Evolutionary conservation across 2,888 invertebrate genomes (phyloP).

Genomic region (Hesperia comma): DNA sequence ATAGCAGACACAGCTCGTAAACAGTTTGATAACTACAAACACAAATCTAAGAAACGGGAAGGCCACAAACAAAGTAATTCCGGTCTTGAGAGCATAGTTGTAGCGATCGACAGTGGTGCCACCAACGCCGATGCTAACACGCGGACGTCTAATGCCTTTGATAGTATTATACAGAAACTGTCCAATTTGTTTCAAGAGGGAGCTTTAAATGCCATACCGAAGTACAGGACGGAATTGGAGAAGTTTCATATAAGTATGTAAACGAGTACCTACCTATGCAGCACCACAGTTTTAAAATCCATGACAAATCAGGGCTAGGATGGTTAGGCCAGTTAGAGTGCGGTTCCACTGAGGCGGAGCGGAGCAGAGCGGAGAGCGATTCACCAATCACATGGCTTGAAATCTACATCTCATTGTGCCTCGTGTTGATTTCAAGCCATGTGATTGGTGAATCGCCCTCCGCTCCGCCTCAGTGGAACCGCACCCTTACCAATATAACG

Average conservation of each 20-base stretch:
- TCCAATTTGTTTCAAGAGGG: conserved; percentile 10
- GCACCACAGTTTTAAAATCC: too few species aligned
- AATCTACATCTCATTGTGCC: too few species aligned
- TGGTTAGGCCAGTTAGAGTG: too few species aligned
- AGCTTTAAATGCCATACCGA: conserved; percentile 7
- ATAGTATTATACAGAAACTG: conserved; percentile 2
- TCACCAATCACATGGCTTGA: too few species aligned
- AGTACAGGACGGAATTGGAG: conserved; percentile 13
- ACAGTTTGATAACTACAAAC: conserved; percentile 40
- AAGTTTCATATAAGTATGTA: conserved; percentile 26
- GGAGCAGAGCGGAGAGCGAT: too few species aligned
- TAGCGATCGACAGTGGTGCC: conserved; percentile 23
- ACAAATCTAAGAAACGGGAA: conserved; percentile 8
- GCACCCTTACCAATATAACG: too few species aligned
- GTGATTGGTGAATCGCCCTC: too few species aligned
- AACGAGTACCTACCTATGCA: too few species aligned
- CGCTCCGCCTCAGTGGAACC: too few species aligned
- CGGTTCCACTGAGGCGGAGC: too few species aligned
- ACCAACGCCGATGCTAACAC: neutral
- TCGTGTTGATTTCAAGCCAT: too few species aligned
- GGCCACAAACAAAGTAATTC: conserved; percentile 15
- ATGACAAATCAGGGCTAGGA: too few species aligned
- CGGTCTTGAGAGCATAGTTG: conserved; percentile 41
- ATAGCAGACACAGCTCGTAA: conserved; percentile 42
- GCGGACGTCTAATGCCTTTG: neutral